These are phyloP conservation scores for Drosophila pectinifera DNA, from an alignment of 1,140 invertebrate species.

Conservation along the genomic window DNA sequence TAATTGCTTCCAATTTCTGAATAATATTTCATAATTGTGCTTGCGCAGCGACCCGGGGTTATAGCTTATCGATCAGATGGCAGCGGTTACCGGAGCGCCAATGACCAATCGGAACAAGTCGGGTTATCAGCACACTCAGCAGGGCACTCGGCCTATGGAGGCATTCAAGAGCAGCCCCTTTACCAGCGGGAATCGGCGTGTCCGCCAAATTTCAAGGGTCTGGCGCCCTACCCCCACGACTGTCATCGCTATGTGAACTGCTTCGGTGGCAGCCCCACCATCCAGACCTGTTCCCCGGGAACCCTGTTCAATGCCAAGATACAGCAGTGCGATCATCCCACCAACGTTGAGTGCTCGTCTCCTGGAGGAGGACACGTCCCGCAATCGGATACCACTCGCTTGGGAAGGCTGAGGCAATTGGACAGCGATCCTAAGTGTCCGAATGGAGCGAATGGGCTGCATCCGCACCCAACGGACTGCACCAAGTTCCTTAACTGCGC, in stretches of 20 bases:
- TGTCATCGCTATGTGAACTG: constrained; percentile 90
- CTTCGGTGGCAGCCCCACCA: constrained; percentile 87
- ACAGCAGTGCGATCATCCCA: constrained; percentile 88
- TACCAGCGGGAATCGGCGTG: constrained; percentile 84
- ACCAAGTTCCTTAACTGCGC: constrained; percentile 89
- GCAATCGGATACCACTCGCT: constrained; percentile 33
- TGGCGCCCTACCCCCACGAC: constrained; percentile 87
- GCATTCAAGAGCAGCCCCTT: constrained; percentile 59
- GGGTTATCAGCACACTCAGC: constrained; percentile 57
- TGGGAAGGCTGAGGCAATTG: constrained; percentile 42
- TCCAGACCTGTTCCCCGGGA: constrained; percentile 88
- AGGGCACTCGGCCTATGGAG: constrained; percentile 25
- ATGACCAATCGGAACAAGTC: constrained; percentile 18
- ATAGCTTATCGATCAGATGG: constrained; percentile 67
- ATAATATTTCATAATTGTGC: constrained; percentile 63
- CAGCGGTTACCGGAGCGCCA: constrained; percentile 39
- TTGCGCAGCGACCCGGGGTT: constrained; percentile 55
- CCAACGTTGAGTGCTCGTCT: constrained; percentile 25
- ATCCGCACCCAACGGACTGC: constrained; percentile 88
- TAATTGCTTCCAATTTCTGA: constrained; percentile 25
- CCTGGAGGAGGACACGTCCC: background rate
- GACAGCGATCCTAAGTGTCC: constrained; percentile 82
- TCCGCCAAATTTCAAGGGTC: constrained; percentile 86
- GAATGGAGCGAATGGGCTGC: constrained; percentile 85
- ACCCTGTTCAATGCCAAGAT: constrained; percentile 89